These are phyloP conservation scores for Taurulus bubalis DNA, from an alignment of 2,113 vertebrate species.

Conservation along the genomic window DNA sequence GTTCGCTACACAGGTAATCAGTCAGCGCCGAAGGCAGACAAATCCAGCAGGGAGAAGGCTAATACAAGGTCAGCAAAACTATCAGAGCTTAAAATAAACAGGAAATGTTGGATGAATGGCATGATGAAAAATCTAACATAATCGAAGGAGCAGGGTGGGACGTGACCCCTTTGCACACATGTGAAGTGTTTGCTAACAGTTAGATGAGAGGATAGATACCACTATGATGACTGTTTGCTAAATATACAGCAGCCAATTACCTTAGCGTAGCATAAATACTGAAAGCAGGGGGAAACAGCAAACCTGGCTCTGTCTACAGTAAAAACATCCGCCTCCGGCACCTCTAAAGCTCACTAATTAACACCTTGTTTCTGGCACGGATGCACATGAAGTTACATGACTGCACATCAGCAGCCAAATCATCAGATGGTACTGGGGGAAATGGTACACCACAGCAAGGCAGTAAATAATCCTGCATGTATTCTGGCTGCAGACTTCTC, in stretches of 20 bases:
- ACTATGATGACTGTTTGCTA: background rate
- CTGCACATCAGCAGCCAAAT: background rate
- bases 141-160: background rate
- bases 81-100: too few relatives aligned
- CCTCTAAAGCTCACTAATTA: background rate
- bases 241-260: background rate
- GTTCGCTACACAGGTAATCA: too few relatives aligned
- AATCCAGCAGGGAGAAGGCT: too few relatives aligned
- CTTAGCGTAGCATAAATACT: background rate
- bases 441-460: background rate
- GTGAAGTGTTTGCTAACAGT: background rate
- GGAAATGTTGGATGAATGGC: too few relatives aligned
- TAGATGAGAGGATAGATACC: background rate
- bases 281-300: background rate
- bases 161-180: background rate
- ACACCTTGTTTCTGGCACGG: background rate
- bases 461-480: slow-evolving; percentile 2
- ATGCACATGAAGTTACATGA: background rate
- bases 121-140: too few relatives aligned
- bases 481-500: slow-evolving; percentile 2
- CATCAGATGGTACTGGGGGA: background rate
- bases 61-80: too few relatives aligned
- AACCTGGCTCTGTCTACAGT: background rate
- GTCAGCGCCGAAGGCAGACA: too few relatives aligned
- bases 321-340: background rate